These are phyloP conservation scores for Drosophila ustulata DNA, from an alignment of 2,888 invertebrate genomes.

Conservation along the genomic window DNA sequence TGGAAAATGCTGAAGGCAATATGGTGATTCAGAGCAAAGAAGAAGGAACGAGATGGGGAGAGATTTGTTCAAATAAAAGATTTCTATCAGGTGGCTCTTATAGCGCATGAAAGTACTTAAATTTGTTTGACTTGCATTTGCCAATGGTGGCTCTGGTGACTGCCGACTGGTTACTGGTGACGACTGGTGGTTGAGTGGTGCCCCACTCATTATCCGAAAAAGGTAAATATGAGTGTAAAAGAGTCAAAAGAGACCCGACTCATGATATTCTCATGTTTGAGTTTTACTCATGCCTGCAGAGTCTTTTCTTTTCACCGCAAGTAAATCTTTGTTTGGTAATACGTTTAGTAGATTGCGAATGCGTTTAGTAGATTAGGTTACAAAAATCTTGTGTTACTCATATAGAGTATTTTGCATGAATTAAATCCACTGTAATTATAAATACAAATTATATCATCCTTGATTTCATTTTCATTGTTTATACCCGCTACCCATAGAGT, in stretches of 20 bases:
- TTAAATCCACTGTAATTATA: neutral
- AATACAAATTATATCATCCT: neutral
- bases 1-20: constrained; percentile 21
- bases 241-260: constrained; percentile 27
- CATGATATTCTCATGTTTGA: constrained; percentile 33
- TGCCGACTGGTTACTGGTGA: neutral
- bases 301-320: constrained; percentile 18
- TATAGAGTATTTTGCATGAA: neutral
- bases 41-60: neutral
- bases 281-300: constrained; percentile 48
- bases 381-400: constrained; percentile 11
- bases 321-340: constrained; percentile 61
- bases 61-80: constrained; percentile 70
- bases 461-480: too few species aligned
- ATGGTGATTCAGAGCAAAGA: neutral
- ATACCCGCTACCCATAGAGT: too few species aligned
- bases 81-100: constrained; percentile 79
- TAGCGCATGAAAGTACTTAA: constrained; percentile 79
- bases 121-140: constrained; percentile 75
- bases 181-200: constrained; percentile 5
- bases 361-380: constrained; percentile 31
- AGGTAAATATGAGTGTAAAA: constrained; percentile 36
- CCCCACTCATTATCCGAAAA: constrained; percentile 53
- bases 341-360: constrained; percentile 64
- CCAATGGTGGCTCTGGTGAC: constrained; percentile 31